A percentile compares a stretch with the other conserved stretches of the same genome.
Conservation (phyloP, 2,888 invertebrate species). For the Ceraclea dissimilis region DNA sequence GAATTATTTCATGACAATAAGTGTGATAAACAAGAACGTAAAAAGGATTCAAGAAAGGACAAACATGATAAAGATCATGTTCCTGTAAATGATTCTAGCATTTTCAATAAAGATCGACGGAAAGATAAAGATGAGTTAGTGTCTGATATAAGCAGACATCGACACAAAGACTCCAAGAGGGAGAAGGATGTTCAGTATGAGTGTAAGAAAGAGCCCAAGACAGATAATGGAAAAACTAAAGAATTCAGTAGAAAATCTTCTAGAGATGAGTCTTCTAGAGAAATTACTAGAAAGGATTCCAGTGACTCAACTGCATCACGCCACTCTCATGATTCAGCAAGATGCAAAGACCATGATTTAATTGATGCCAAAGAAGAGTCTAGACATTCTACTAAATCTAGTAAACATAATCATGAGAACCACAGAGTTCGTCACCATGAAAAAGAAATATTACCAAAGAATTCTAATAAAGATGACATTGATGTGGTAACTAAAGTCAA, state of each 20-base stretch:
- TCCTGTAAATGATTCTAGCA: conserved; percentile 27
- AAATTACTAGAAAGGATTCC: conserved; percentile 44
- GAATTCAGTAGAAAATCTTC: conserved; percentile 34
- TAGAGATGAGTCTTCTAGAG: conserved; percentile 40
- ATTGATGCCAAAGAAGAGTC: conserved; percentile 38
- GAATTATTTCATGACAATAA: conserved; percentile 27
- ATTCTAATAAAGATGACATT: conserved; percentile 29
- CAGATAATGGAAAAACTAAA: conserved; percentile 35
- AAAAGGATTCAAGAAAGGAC: conserved; percentile 29
- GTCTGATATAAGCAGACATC: conserved; percentile 23
- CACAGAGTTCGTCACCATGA: conserved; percentile 45
- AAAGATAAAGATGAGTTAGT: conserved; percentile 27
- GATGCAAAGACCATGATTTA: conserved; percentile 38
- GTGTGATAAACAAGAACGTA: conserved; percentile 26
- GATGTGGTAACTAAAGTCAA: conserved; percentile 29
- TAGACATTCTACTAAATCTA: conserved; percentile 34
- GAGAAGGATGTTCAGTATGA: conserved; percentile 38
- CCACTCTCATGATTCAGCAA: conserved; percentile 41
- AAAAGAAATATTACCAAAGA: conserved; percentile 36
- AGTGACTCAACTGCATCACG: conserved; percentile 45
- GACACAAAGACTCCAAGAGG: conserved; percentile 41
- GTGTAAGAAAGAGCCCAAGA: conserved; percentile 34
- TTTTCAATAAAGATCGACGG: conserved; percentile 21
- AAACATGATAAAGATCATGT: conserved; percentile 33
- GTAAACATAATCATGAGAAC: conserved; percentile 41